These are phyloP conservation scores for Thinocorus orbignyianus DNA, from an alignment of 2,113 vertebrate species.

Conservation along the genomic window DNA sequence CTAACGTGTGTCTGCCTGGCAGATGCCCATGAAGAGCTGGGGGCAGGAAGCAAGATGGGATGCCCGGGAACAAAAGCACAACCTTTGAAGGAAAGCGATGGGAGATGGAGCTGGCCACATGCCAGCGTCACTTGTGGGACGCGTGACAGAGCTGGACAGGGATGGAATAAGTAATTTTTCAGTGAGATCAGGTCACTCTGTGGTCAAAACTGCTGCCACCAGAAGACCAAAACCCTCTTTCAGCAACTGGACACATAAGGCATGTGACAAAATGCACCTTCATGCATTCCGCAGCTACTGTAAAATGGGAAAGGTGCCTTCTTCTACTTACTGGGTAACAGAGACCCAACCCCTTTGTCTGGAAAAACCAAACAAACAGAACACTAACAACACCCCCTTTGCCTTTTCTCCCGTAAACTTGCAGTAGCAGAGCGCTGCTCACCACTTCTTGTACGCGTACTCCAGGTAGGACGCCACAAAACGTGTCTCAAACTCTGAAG, in stretches of 20 bases:
- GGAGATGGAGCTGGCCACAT: fast-evolving
- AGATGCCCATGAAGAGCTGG: neutral
- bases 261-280: neutral
- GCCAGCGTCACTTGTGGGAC: fast-evolving
- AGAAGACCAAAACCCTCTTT: neutral
- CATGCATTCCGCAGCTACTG: neutral
- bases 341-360: neutral
- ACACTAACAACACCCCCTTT: neutral
- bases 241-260: fast-evolving
- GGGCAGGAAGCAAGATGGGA: neutral
- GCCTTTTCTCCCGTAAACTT: neutral
- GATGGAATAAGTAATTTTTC: fast-evolving
- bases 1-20: neutral
- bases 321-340: neutral
- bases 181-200: neutral
- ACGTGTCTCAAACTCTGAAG: constrained; percentile 89
- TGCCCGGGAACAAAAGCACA: neutral
- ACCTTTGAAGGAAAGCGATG: neutral
- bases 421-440: neutral
- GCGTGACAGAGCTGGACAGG: neutral
- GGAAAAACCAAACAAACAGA: neutral
- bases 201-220: neutral
- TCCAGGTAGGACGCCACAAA: constrained; percentile 93
- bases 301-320: neutral
- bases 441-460: constrained; percentile 98